Conservation (phyloP, 35 echinoderm and acorn worm species). For the Stichopus chloronotus region DNA sequence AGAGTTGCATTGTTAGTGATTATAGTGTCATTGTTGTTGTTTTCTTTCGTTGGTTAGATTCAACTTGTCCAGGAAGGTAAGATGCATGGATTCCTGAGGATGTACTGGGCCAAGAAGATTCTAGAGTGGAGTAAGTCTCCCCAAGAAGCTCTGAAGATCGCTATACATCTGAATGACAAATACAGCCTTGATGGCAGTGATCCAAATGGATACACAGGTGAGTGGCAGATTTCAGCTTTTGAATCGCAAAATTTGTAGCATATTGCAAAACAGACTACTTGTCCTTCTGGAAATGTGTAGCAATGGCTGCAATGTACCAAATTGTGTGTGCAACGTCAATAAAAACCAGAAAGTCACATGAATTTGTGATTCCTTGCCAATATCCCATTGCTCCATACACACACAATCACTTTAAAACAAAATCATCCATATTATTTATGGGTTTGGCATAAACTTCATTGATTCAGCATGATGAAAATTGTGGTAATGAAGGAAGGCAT, state of each 20-base stretch:
- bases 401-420: too few relatives aligned
- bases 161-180: slow-evolving; percentile 87
- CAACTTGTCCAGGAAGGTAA: slow-evolving; percentile 84
- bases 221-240: slow-evolving; percentile 30
- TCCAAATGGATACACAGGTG: slow-evolving; percentile 90
- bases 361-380: too few relatives aligned
- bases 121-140: slow-evolving; percentile 90
- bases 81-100: slow-evolving; percentile 92
- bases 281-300: too few relatives aligned
- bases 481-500: too few relatives aligned
- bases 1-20: too few relatives aligned
- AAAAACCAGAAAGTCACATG: too few relatives aligned
- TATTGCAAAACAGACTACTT: not conserved
- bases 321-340: too few relatives aligned
- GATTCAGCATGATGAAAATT: too few relatives aligned
- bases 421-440: too few relatives aligned
- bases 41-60: slow-evolving; percentile 51
- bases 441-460: too few relatives aligned
- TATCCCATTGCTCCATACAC: too few relatives aligned
- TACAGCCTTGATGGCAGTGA: slow-evolving; percentile 84
- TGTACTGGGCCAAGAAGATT: slow-evolving; percentile 98
- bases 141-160: slow-evolving; percentile 78
- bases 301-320: too few relatives aligned
- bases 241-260: not conserved
- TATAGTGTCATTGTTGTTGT: not conserved